phyloP scores from a whole-genome alignment of 2,888 invertebrate genomes.

The Cosmia pyralina region DNA sequence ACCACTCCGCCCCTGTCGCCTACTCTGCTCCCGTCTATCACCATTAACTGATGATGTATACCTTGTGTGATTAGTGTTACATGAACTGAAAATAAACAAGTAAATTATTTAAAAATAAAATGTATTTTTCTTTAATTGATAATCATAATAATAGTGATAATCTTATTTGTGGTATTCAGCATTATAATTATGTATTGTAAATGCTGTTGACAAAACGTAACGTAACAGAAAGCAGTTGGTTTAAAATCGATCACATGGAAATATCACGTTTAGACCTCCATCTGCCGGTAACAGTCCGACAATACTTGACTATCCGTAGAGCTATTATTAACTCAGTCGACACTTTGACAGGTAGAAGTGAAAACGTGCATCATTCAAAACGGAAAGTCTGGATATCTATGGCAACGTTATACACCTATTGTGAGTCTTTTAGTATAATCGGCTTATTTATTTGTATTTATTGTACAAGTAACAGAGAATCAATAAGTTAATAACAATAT shows the following conservation, averaged over 20 bases:
- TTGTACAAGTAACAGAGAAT: neutral
- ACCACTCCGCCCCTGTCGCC: slow-evolving; percentile 65
- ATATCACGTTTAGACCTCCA: too few species aligned
- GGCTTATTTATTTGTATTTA: neutral
- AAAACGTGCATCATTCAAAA: neutral
- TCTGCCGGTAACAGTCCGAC: too few species aligned
- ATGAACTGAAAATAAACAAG: slow-evolving; percentile 44
- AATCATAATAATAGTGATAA: too few species aligned
- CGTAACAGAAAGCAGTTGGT: neutral
- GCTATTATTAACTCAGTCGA: too few species aligned
- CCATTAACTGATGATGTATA: slow-evolving; percentile 69
- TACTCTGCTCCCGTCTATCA: slow-evolving; percentile 79
- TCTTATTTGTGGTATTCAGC: too few species aligned
- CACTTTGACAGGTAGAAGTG: too few species aligned
- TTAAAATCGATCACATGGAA: too few species aligned
- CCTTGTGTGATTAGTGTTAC: neutral
- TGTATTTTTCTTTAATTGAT: neutral
- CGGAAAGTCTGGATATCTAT: neutral
- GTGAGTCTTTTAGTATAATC: too few species aligned
- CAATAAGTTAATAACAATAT: neutral
- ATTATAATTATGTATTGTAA: neutral
- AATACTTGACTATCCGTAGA: too few species aligned
- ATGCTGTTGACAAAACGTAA: too few species aligned
- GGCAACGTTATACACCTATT: too few species aligned
- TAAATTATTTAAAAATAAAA: slow-evolving; percentile 32